Conservation (phyloP, 2,888 invertebrate species). For the Caenorhabditis sulstoni region DNA sequence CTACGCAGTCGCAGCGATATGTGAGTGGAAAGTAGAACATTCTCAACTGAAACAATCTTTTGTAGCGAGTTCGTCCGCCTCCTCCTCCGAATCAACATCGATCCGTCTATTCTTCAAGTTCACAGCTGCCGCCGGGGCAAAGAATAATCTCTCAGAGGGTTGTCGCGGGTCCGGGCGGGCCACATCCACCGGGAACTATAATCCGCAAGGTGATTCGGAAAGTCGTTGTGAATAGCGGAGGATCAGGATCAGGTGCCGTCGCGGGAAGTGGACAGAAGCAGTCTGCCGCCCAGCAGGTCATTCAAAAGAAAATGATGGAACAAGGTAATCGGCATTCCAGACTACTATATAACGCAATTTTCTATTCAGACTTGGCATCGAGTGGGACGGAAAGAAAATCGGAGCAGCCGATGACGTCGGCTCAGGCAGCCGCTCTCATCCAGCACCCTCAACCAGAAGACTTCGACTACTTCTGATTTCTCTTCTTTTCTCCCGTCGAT, state of each 20-base stretch:
- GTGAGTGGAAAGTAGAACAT: conserved; percentile 19
- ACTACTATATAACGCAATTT: too few relatives aligned
- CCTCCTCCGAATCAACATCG: conserved; percentile 25
- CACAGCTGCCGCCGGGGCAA: conserved; percentile 22
- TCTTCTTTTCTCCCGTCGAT: neutral
- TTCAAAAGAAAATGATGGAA: conserved; percentile 47
- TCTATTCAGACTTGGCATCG: too few relatives aligned
- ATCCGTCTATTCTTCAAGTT: conserved; percentile 16
- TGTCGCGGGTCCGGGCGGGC: conserved; percentile 39
- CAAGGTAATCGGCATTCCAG: neutral
- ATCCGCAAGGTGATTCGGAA: conserved; percentile 43
- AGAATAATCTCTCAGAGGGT: conserved; percentile 39
- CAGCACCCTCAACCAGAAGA: conserved; percentile 32
- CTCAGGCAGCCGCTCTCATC: conserved; percentile 39
- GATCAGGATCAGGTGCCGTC: too few relatives aligned
- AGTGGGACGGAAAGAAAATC: conserved; percentile 3
- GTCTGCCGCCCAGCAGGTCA: conserved; percentile 40
- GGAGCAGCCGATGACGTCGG: conserved; percentile 34
- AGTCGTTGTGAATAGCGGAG: conserved; percentile 17
- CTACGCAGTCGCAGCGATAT: conserved; percentile 32
- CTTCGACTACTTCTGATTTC: conserved; percentile 21
- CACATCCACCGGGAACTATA: conserved; percentile 40
- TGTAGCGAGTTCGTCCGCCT: conserved; percentile 30
- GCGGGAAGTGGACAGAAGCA: conserved; percentile 10
- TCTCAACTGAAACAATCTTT: neutral